Evolutionary conservation across 2,113 vertebrate genomes (phyloP), one percentile per base, ranked within the genome.

Genomic region (Sprattus sprattus): DNA sequence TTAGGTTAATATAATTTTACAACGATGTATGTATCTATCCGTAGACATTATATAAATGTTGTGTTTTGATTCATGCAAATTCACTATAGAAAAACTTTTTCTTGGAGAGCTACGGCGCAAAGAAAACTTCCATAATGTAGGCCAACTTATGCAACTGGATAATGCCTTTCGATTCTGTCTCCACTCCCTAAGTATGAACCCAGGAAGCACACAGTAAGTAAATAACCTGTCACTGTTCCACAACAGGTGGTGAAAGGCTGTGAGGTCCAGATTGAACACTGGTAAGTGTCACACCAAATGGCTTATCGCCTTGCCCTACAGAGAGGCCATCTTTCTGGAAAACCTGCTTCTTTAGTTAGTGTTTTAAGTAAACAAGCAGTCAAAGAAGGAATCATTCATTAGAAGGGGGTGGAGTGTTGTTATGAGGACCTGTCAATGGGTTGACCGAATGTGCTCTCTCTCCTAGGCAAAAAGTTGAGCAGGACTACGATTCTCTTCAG

Each of bases 231-330:
- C 90, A 95, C 93, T 97, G 92, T 97, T 95, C 97, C 92, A 89
- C 94, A 95, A 97, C 97, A 99, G 98, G 97, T 99, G 96, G 97
- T 99, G 96, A 96, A 93, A 93, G 94, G 95, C 95, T 99, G 97
- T 95, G 96, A 97, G 89, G 95, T 95, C 95, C 96, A 96, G 92
- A 96, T 98, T 91, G 95, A 96, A 92, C 97, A 98, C 89, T 99
- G 98, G 98, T 99, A 95, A 98, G 98, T 89, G 60, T 83, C 9
- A 39, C 11, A 78, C 71, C 28, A 78, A 78, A 78, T 78, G 71
- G 13, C 28, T 32, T 39, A 39, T 39, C 39, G n/a, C 9, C 1
- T 71, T 71, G 28, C 25, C 11, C 13, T 71, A 6, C 57, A 28
- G 28, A n/a, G 13, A 28, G 64, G 1, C 6, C n/a, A 32, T 71